Evolutionary conservation across 2,797 vertebrate genomes (phyloP).

Genomic region (Enteromius mattozi): DNA sequence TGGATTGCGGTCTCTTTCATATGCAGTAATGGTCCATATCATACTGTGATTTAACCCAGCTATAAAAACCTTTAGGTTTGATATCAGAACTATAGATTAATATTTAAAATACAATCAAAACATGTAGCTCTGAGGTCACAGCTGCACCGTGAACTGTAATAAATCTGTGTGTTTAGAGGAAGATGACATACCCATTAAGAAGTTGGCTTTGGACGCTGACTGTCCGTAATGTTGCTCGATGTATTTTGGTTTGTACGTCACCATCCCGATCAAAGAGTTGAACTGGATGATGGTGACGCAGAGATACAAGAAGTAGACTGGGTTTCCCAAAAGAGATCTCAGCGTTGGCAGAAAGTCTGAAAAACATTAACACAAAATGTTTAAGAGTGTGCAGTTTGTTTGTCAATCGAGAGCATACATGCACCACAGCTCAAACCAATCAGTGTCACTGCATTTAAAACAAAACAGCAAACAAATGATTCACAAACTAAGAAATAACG

Average conservation of each 20-base stretch:
- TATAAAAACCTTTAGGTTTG: constrained; percentile 17
- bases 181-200: constrained; percentile 86
- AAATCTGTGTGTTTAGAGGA: neutral
- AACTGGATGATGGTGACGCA: constrained; percentile 91
- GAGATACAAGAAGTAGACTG: constrained; percentile 87
- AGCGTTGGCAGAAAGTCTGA: constrained; percentile 89
- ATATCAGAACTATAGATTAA: constrained; percentile 25
- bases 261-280: constrained; percentile 95
- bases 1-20: constrained; percentile 31
- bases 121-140: constrained; percentile 18
- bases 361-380: constrained; percentile 59
- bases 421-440: neutral
- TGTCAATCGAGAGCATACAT: neutral
- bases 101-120: constrained; percentile 31
- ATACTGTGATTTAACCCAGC: constrained; percentile 42
- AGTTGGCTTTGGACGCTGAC: constrained; percentile 90
- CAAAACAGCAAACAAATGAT: neutral
- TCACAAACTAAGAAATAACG: neutral
- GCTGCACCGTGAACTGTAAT: neutral
- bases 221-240: constrained; percentile 95
- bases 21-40: neutral
- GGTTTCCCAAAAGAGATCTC: constrained; percentile 87
- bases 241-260: constrained; percentile 96
- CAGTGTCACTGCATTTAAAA: neutral
- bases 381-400: neutral